phyloP scores from a whole-genome alignment of 2,888 invertebrate species.

The Gandaritis pyraliata region DNA sequence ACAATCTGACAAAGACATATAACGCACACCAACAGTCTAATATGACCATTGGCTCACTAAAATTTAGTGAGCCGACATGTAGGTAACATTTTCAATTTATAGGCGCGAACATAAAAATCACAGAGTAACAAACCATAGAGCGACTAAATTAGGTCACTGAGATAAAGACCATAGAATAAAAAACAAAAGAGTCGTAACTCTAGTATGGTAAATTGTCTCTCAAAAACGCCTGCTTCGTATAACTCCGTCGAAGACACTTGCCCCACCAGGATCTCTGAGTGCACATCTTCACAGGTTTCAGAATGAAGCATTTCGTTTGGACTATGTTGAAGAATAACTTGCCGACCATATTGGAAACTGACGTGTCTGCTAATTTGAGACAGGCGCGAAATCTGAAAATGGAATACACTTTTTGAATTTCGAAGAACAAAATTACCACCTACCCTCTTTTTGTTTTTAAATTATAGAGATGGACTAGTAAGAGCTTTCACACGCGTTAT shows the following conservation, averaged over 20 bases:
- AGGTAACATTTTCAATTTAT: background rate
- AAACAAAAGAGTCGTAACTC: background rate
- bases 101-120: background rate
- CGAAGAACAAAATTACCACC: background rate
- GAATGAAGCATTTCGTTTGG: conserved; percentile 96
- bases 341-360: conserved; percentile 95
- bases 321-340: conserved; percentile 97
- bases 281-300: conserved; percentile 92
- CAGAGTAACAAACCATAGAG: conserved; percentile 3
- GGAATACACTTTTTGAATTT: background rate
- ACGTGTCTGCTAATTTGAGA: conserved; percentile 93
- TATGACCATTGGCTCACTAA: too few relatives aligned
- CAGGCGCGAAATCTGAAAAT: conserved; percentile 94
- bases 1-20: too few relatives aligned
- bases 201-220: conserved; percentile 89
- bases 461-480: too few relatives aligned
- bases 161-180: background rate
- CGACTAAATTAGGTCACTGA: background rate
- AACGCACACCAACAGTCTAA: too few relatives aligned
- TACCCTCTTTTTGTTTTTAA: too few relatives aligned
- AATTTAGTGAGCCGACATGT: too few relatives aligned
- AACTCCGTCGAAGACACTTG: conserved; percentile 88
- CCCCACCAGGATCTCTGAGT: conserved; percentile 92
- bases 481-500: too few relatives aligned
- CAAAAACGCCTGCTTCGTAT: conserved; percentile 89